These are phyloP conservation scores for Mizuhopecten yessoensis DNA, from an alignment of 1,140 invertebrate species.

Conservation along the genomic window DNA sequence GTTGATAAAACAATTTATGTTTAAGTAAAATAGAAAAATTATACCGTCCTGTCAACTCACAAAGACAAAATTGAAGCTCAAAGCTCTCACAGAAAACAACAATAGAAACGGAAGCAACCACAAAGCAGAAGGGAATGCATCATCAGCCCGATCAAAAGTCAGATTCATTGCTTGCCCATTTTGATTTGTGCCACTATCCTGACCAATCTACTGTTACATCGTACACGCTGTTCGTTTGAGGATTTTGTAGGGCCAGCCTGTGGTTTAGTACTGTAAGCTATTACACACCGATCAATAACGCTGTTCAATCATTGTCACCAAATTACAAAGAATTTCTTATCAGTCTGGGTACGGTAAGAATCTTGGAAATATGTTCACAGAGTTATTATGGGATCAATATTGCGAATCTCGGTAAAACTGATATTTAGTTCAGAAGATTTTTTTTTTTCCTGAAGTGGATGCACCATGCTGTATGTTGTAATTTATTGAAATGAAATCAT, in stretches of 20 bases:
- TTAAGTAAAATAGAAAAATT: too few species aligned
- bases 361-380: neutral
- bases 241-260: neutral
- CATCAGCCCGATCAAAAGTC: too few species aligned
- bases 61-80: too few species aligned
- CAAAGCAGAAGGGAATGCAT: too few species aligned
- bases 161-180: neutral
- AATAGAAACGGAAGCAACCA: too few species aligned
- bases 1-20: too few species aligned
- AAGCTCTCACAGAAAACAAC: too few species aligned
- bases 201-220: neutral
- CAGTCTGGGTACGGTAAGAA: neutral
- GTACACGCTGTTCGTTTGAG: neutral
- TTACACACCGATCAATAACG: neutral
- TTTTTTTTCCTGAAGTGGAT: too few species aligned
- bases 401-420: neutral
- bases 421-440: neutral
- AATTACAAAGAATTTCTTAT: slow-evolving; percentile 9
- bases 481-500: too few species aligned
- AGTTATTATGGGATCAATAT: neutral
- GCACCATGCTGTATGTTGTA: too few species aligned
- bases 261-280: neutral
- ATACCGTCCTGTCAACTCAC: too few species aligned
- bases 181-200: neutral
- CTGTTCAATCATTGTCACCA: neutral